Evolutionary conservation across 2,113 vertebrate genomes (phyloP), one percentile per base, ranked within the genome.

Genomic region (Gallinago media): DNA sequence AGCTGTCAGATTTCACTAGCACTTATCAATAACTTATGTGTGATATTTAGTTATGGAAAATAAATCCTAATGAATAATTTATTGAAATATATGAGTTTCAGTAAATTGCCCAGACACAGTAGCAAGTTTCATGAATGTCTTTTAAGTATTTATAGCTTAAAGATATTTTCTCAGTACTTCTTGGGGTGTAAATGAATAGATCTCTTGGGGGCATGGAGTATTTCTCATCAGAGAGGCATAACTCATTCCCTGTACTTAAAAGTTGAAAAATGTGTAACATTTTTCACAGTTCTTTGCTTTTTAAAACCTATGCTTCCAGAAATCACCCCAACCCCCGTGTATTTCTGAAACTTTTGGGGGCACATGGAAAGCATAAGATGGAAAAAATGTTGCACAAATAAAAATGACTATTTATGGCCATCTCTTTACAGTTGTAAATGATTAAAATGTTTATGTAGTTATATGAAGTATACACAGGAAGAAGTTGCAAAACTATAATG

Each of bases 41-140:
- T 55, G 83, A 72, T 94, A 82, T 54, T 94, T 93, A 82, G 92
- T 85, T 81, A 79, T 92, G 91, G 92, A 96, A 96, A 96, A 89
- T 94, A 95, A 95, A 96, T 76, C 70, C 74, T 78, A 66, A 91
- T 85, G 83, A 95, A 96, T 94, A 94, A 94, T 89, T 91, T 93
- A 96, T 89, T 92, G 77, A 93, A 94, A 87, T 75, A 94, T 44
- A 82, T 56, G 63, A 89, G 49, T 81, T 94, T 85, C 56, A 87
- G 47, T 59, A 89, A 81, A 89, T 87, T 92, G 70, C 54, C 52
- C 1, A 38, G 83, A 70, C 65, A 66, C 14, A 42, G 73, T 42
- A 91, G 29, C 31, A 85, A 85, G 77, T 87, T 95, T 94, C 46
- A 22, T 50, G 27, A 72, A 54, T 59, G 32, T 56, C 47, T 89